Evolutionary conservation across 2,113 vertebrate species (phyloP).

Genomic region (Colaptes auratus): DNA sequence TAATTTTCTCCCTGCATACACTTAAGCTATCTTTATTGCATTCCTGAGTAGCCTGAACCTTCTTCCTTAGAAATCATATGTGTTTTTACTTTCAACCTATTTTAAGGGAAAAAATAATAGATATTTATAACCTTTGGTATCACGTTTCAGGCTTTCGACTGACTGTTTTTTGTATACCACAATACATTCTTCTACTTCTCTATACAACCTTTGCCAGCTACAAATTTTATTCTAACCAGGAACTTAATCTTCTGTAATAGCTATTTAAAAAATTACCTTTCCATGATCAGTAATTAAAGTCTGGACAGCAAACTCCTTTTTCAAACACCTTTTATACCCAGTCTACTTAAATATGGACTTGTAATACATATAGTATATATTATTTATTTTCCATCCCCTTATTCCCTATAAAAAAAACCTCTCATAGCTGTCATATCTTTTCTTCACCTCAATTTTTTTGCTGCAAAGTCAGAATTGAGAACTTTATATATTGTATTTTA

Average conservation of each 20-base stretch:
- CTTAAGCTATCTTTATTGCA: too few species aligned
- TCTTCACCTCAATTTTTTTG: background rate
- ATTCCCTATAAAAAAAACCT: background rate
- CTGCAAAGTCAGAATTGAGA: background rate
- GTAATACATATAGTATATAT: background rate
- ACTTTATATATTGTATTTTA: background rate
- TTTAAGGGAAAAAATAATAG: background rate
- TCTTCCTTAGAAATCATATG: background rate
- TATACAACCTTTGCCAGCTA: background rate
- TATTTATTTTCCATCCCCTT: fast-evolving
- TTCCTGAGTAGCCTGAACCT: too few species aligned
- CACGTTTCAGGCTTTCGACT: background rate
- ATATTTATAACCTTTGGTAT: background rate
- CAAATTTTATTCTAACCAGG: too few species aligned
- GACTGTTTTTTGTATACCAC: background rate
- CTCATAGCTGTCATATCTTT: background rate
- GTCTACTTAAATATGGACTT: background rate
- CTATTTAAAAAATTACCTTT: background rate
- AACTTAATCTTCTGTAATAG: background rate
- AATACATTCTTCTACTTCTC: background rate
- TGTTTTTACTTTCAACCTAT: fast-evolving
- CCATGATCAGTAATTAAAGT: background rate
- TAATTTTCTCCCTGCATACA: too few species aligned
- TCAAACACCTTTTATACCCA: background rate
- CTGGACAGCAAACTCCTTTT: background rate